Percentiles rank a stretch among this genome's conserved stretches.
Conservation (phyloP, 2,888 invertebrate genomes). For the Elysia crispata region DNA sequence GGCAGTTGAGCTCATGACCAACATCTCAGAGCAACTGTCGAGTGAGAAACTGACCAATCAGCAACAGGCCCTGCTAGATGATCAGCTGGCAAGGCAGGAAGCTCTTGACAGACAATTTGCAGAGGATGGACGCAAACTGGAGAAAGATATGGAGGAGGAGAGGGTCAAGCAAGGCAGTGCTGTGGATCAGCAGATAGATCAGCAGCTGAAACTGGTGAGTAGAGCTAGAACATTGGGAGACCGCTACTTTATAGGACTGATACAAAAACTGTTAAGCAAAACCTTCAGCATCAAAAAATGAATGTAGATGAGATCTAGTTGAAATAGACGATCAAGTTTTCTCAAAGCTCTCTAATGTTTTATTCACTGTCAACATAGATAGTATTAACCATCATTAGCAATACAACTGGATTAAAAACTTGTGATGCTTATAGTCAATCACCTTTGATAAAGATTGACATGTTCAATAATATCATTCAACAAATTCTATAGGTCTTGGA, state of each 20-base stretch:
- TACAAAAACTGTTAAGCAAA: no score
- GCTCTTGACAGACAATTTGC: constrained; percentile 63
- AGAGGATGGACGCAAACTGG: constrained; percentile 58
- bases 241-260: no score
- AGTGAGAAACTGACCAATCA: constrained; percentile 59
- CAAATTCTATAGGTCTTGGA: constrained; percentile 64
- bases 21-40: constrained; percentile 66
- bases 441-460: no score
- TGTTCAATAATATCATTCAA: no score
- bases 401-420: neutral
- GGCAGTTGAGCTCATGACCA: constrained; percentile 68
- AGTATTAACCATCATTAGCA: no score
- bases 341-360: no score
- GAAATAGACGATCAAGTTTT: no score
- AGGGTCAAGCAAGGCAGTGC: constrained; percentile 55
- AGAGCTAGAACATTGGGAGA: no score
- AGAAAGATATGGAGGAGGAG: constrained; percentile 59
- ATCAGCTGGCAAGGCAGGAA: constrained; percentile 65
- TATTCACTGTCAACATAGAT: no score
- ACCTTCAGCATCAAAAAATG: no score
- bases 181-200: constrained; percentile 65
- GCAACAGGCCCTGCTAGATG: constrained; percentile 62
- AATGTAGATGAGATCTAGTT: no score
- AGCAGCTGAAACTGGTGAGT: constrained; percentile 71
- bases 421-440: no score